Evolutionary conservation across 2,888 invertebrate species (phyloP), one percentile per base, ranked within the genome.

Genomic region (Ernsta delagoae): DNA sequence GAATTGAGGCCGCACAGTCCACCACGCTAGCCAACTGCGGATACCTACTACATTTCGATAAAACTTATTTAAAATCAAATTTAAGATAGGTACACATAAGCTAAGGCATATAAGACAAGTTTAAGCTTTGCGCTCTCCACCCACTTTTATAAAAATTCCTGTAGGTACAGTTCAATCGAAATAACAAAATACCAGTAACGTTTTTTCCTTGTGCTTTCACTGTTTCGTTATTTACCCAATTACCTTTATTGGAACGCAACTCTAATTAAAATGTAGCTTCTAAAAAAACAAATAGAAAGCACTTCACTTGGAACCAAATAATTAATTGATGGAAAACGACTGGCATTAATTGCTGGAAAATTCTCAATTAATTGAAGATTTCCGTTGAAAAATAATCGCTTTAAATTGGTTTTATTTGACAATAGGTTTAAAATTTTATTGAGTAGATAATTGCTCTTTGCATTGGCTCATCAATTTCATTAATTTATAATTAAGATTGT

Each of bases 261-360:
- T n/a, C 48, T 12, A 48, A 48, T 48, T n/a, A 48, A 48, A 48
- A 48, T 12, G n/a, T 48, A 48, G 48, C 48, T 48, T 48, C 48
- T 48, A 48, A 48, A 48, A 48, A 4, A 39, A 39, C 39, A 48
- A 5, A 48, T 5, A 48, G 48, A 48, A n/a, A n/a, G 48, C 12
- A 12, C 48, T 48, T 48, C 48, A 48, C n/a, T 48, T 5, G 48
- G 48, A 48, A 48, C 12, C 48, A 48, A 48, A 48, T 39, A 39
- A 4, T 39, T 48, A 48, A 48, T 48, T n/a, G 48, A n/a, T 48
- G 48, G 48, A n/a, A 48, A 48, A 48, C 12, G 12, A 48, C 12
- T 12, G 48, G 12, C 12, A 48, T 12, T 48, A 12, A 48, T n/a
- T 48, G 48, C 48, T 5, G 48, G 5, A 48, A 48, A 48, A 48